These are phyloP conservation scores for Hemibagrus guttatus DNA, from an alignment of 2,797 vertebrate species.

Conservation along the genomic window DNA sequence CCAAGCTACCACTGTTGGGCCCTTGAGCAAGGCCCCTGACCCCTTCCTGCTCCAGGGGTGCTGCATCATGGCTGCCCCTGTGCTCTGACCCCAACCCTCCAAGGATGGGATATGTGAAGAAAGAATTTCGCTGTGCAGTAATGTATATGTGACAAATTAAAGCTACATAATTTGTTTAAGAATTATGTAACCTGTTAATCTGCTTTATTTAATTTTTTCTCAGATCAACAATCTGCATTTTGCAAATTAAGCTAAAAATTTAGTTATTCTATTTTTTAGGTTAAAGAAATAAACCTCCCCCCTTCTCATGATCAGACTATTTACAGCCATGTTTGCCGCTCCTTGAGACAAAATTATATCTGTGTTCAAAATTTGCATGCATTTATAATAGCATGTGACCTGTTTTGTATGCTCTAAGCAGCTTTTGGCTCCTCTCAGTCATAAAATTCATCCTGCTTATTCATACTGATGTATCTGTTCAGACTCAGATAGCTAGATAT, in stretches of 20 bases:
- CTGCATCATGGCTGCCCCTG: no score
- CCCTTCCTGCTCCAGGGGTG: no score
- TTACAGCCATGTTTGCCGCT: background rate
- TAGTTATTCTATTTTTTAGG: no score
- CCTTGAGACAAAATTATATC: background rate
- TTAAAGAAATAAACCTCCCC: background rate
- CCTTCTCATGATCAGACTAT: background rate
- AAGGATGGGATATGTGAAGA: no score
- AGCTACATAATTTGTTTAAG: background rate
- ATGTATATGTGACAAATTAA: no score
- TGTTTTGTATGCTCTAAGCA: constrained; percentile 1
- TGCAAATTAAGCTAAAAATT: background rate
- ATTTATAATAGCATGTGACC: background rate
- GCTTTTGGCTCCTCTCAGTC: background rate
- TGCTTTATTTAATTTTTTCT: background rate
- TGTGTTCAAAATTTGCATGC: background rate
- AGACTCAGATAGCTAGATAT: background rate
- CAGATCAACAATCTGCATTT: background rate
- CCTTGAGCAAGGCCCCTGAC: no score
- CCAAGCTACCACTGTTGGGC: no score
- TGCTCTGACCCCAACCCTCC: no score
- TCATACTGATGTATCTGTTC: background rate
- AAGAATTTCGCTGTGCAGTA: no score
- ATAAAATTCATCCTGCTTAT: background rate
- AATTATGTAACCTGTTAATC: no score